Evolutionary conservation across 2,888 invertebrate genomes (phyloP), one percentile per base, ranked within the genome.

Genomic region (Crepidodera aurea): DNA sequence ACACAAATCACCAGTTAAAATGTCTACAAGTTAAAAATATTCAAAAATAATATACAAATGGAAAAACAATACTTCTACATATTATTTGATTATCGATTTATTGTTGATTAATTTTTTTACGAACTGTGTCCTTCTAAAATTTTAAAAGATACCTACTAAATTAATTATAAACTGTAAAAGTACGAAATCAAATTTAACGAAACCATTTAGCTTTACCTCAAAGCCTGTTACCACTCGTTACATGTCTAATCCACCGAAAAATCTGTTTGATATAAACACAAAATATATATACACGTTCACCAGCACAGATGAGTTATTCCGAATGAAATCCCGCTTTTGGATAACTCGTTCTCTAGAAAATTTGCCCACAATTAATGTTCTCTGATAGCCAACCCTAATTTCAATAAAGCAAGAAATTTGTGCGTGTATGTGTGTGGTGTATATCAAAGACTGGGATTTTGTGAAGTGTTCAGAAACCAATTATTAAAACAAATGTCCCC

Each of bases 391-490:
- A 8, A 34, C 32, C 51, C 51, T 42, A 44, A 59, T 59, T 59
- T 59, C 59, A 59, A 59, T 59, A 59, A 59, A 59, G 51, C 44
- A 51, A 51, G 59, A 59, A 59, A 59, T 42, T 59, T 51, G 44
- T 44, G 39, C 16, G n/a, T 39, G 12, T 34, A 39, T 25, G 34
- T 39, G 40, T 59, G 44, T 19, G 19, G 19, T 59, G 42, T 25
- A 50, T 59, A 59, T 59, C 60, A 60, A 60, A 60, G 53, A 46
- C 37, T 39, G 32, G 53, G 60, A 55, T 61, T 62, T 37, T 57
- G 62, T 51, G 56, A 57, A 62, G 51, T 62, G 62, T 57, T 62
- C 44, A 44, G 55, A 61, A 61, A 61, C 39, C 61, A 61, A 61
- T 61, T 61, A 61, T 56, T 56, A 57, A 56, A 62, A 56, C 57